Evolutionary conservation across 2,888 invertebrate genomes (phyloP).

Genomic region (Hirtodrosophila alboralis): DNA sequence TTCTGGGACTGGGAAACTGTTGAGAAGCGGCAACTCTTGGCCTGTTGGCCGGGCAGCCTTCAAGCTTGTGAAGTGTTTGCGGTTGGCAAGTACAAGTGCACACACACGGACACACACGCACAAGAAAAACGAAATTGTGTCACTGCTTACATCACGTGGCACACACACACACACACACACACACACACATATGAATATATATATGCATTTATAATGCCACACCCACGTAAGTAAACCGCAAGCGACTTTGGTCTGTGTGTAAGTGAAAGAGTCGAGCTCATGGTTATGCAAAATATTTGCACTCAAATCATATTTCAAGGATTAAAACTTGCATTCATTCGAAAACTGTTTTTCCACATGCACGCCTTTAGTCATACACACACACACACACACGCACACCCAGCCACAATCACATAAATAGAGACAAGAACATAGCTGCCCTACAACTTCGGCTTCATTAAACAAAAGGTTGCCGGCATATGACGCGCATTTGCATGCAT

Average conservation of each 20-base stretch:
- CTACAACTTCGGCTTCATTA: conserved; percentile 74
- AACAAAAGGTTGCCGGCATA: conserved; percentile 67
- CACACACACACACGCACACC: conserved; percentile 5
- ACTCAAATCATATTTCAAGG: conserved; percentile 80
- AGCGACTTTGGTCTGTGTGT: conserved; percentile 23
- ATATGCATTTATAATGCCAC: conserved; percentile 11
- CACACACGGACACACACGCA: conserved; percentile 39
- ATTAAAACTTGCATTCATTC: conserved; percentile 79
- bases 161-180: conserved; percentile 30
- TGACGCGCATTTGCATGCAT: conserved; percentile 55
- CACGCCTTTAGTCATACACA: conserved; percentile 39
- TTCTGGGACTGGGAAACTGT: conserved; percentile 1
- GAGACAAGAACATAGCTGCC: conserved; percentile 23
- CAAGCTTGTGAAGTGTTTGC: conserved; percentile 76
- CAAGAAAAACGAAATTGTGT: conserved; percentile 57
- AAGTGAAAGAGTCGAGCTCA: conserved; percentile 61
- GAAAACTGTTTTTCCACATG: conserved; percentile 77
- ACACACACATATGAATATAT: conserved; percentile 9
- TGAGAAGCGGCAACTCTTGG: conserved; percentile 12
- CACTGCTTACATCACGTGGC: conserved; percentile 61
- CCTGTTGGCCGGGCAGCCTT: conserved; percentile 55
- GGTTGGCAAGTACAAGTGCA: conserved; percentile 77
- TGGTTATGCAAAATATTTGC: conserved; percentile 80
- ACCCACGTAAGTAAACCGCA: conserved; percentile 40
- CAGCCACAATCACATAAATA: conserved; percentile 1